Conservation (phyloP, 37 sponge, comb jelly and placozoan species). For the Petrosia ficiformis region DNA sequence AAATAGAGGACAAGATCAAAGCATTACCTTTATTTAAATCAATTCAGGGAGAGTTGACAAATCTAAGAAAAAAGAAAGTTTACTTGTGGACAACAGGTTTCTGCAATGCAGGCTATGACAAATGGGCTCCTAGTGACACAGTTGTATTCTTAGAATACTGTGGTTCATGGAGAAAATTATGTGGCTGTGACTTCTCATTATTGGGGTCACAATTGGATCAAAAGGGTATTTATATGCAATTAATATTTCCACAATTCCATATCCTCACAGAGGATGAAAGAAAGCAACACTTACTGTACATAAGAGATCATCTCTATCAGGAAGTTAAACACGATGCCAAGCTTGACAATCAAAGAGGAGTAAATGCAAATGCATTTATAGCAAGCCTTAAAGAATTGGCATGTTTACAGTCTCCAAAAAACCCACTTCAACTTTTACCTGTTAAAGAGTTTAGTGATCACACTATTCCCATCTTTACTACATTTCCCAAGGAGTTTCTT, state of each 20-base stretch:
- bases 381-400: background rate
- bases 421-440: background rate
- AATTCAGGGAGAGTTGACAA: conserved; percentile 10
- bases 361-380: background rate
- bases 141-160: background rate
- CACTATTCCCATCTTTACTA: conserved; percentile 12
- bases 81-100: conserved; percentile 27
- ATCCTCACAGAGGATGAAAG: background rate
- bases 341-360: background rate
- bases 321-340: background rate
- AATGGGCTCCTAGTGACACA: background rate
- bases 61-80: conserved; percentile 9
- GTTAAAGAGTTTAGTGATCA: conserved; percentile 19
- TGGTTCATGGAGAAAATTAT: conserved; percentile 1
- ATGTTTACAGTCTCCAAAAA: background rate
- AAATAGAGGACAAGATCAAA: background rate
- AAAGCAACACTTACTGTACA: conserved; percentile 6
- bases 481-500: conserved; percentile 15
- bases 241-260: background rate
- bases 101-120: conserved; percentile 9
- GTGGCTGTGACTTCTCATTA: background rate
- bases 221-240: background rate
- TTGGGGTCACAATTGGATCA: background rate
- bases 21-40: conserved; percentile 44
- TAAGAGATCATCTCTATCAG: background rate